These are phyloP conservation scores for Eledona agricola DNA, from an alignment of 2,888 invertebrate species.

Conservation along the genomic window DNA sequence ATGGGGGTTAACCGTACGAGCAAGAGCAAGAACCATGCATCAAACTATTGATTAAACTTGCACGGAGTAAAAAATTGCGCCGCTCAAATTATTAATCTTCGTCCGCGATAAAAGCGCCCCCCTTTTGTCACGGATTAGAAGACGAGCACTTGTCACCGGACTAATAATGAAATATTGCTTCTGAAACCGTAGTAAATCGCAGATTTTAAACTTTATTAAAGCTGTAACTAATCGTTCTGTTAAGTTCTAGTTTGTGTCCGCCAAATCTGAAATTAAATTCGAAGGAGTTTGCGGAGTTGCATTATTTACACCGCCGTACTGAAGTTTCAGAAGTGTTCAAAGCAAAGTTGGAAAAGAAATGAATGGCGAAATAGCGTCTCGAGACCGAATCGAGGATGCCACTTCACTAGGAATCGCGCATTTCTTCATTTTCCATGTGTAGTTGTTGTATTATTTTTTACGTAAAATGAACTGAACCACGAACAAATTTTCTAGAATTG, in stretches of 20 bases:
- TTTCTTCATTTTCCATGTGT: too few relatives aligned
- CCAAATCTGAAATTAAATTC: slow-evolving; percentile 23
- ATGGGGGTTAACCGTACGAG: slow-evolving; percentile 38
- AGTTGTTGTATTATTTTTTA: too few relatives aligned
- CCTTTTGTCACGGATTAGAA: slow-evolving; percentile 22
- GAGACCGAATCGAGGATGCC: too few relatives aligned
- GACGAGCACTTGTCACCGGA: not conserved
- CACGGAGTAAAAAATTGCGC: slow-evolving; percentile 20
- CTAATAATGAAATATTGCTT: slow-evolving; percentile 1
- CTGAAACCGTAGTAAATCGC: too few relatives aligned
- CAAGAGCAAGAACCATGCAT: slow-evolving; percentile 25
- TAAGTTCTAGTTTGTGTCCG: slow-evolving; percentile 20
- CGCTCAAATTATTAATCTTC: slow-evolving; percentile 25
- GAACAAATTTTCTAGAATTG: too few relatives aligned
- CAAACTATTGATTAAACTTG: slow-evolving; percentile 34
- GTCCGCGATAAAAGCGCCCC: slow-evolving; percentile 5
- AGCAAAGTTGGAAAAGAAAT: slow-evolving; percentile 16
- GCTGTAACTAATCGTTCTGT: slow-evolving; percentile 18
- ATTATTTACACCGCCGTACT: slow-evolving; percentile 12
- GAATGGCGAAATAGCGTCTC: slow-evolving; percentile 12
- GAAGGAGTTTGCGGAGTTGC: slow-evolving; percentile 16
- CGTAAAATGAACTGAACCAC: too few relatives aligned
- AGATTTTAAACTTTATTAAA: slow-evolving; percentile 20
- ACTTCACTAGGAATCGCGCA: too few relatives aligned
- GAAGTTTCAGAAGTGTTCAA: slow-evolving; percentile 5